Conservation (phyloP, 1,140 invertebrate species). For the Bombus cullumanus region DNA sequence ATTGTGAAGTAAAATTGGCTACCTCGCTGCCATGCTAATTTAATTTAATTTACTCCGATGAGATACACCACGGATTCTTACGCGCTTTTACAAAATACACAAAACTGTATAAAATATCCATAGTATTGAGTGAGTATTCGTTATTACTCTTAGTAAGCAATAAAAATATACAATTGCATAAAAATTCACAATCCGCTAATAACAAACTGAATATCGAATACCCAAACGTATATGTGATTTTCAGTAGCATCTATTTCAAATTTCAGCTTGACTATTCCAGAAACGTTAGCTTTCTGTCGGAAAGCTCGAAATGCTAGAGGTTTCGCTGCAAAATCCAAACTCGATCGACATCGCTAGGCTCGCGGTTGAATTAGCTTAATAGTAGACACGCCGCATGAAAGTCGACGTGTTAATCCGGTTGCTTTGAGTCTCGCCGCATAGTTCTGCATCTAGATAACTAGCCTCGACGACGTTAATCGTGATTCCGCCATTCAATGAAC, state of each 20-base stretch:
- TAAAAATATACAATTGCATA: too few species aligned
- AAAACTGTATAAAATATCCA: not conserved
- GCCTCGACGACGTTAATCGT: conserved; percentile 32
- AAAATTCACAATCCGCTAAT: not conserved
- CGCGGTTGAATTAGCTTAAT: conserved; percentile 20
- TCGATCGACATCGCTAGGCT: not conserved
- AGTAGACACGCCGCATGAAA: conserved; percentile 10
- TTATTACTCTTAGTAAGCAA: not conserved
- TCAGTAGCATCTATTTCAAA: not conserved
- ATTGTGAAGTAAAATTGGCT: too few species aligned
- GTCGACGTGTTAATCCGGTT: conserved; percentile 34
- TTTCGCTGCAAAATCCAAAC: not conserved
- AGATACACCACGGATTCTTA: too few species aligned
- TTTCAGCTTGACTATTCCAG: not conserved
- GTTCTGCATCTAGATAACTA: conserved; percentile 15
- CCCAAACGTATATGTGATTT: too few species aligned
- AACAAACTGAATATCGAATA: not conserved
- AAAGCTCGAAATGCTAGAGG: not conserved
- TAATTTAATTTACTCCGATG: too few species aligned
- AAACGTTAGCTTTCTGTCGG: not conserved
- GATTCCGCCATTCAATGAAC: conserved; percentile 14
- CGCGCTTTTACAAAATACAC: too few species aligned
- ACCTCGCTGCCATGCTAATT: too few species aligned
- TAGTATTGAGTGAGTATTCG: not conserved
- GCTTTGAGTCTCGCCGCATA: conserved; percentile 24